Evolutionary conservation across 2,888 invertebrate genomes (phyloP), one percentile per base, ranked within the genome.

Genomic region (Hydrotaea cyrtoneurina): DNA sequence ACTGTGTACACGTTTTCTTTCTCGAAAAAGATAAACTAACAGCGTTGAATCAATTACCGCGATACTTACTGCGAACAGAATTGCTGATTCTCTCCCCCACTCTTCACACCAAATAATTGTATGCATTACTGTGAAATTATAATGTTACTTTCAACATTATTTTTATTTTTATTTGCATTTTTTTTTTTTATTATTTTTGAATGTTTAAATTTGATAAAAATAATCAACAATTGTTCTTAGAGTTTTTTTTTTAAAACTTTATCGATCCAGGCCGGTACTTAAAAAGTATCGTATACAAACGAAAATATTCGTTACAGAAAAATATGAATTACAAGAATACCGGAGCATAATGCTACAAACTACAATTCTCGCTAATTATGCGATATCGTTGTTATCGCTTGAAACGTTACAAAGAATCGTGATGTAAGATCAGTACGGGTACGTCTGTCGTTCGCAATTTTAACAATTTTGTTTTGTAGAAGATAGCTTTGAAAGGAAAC

Each of bases 221-320:
- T 69, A 69, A 69, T 69, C 69, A 69, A 69, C 69, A 69, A 69
- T 69, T 23, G 39, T 69, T 69, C 23, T 69, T 69, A 21, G 23
- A 59, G 59, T 59, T 59, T 59, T 59, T 59, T 59, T 59, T 59
- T 59, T 11, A 59, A 59, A 59, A 59, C 59, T 59, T 23, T 26
- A 59, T 15, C 59, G 15, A 50, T 50, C 59, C 13, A 55, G 23
- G 21, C 21, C 19, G 19, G 59, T 15, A 15, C 59, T 59, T 59
- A 59, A 59, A 59, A 57, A 59, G 10, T 59, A 59, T 59, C 26
- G 26, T 59, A 59, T 3, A 59, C 26, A 15, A 59, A 59, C 59
- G 26, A 59, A 59, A 59, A 59, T 59, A 59, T 23, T 15, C 59
- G 59, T 59, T 59, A 7, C 21, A 23, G 15, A 59, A 59, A 23